phyloP scores from a whole-genome alignment of 2,888 invertebrate genomes.

The Eilema depressum region DNA sequence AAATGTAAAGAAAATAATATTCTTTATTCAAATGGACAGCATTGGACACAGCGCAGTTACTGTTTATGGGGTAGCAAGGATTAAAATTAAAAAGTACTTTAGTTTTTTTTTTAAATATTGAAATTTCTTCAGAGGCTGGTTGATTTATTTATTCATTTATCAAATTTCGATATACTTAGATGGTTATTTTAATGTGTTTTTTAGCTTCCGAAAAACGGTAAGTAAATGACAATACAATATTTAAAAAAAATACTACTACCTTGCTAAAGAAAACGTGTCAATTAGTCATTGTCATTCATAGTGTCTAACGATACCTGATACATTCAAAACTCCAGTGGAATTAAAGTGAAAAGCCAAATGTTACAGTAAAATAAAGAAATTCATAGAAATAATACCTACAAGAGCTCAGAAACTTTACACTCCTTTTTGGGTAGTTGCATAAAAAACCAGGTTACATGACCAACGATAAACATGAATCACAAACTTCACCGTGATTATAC shows the following conservation, averaged over 20 bases:
- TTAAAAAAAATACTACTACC: too few relatives aligned
- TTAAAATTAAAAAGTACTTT: neutral
- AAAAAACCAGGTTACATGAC: neutral
- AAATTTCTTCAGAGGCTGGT: neutral
- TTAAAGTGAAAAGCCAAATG: too few relatives aligned
- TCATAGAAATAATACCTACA: neutral
- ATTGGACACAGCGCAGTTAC: neutral
- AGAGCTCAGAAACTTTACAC: neutral
- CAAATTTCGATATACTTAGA: too few relatives aligned
- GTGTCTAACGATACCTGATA: too few relatives aligned
- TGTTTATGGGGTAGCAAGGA: neutral
- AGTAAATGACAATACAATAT: too few relatives aligned
- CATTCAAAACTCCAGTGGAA: neutral
- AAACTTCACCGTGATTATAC: neutral
- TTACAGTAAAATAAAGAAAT: neutral
- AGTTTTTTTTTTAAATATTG: neutral
- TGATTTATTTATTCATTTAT: neutral
- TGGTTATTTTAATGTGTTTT: too few relatives aligned
- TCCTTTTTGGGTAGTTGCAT: neutral
- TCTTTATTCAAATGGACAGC: conserved; percentile 17
- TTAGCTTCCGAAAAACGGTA: too few relatives aligned
- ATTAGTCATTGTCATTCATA: too few relatives aligned
- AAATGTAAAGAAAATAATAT: conserved; percentile 30
- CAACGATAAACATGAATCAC: neutral
- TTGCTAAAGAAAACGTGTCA: too few relatives aligned